Base-by-base conservation (phyloP, 2,113 vertebrate species). In the Sinocyclocheilus anshuiensis region DNA sequence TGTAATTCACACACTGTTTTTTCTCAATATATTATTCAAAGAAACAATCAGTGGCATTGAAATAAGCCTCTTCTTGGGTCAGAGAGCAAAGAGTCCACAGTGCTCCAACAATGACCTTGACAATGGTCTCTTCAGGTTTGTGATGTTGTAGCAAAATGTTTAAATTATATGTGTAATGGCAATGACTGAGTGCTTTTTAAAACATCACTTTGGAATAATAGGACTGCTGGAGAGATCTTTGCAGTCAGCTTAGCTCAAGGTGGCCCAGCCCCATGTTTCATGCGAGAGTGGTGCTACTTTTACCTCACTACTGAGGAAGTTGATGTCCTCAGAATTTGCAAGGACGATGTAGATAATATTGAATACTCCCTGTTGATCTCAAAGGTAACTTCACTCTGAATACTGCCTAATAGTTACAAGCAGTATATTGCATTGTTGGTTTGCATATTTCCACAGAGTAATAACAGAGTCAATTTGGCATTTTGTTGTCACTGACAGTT, bases 41-140 rank as follows among this genome's bases (percentile, higher is more conserved):
- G n/a, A n/a, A n/a, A n/a, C n/a, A n/a, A n/a, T n/a, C n/a, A n/a
- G n/a, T n/a, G n/a, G n/a, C n/a, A n/a, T 33, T 72, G 69, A 72
- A 39, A 72, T 22, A 42, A 9, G 36, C 18, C 69, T 72, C 16
- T 42, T 72, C 16, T 42, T 72, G 69, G 69, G 69, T 72, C 59
- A 61, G 59, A 61, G 59, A 61, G 59, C 22, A 61, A 61, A 61
- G 59, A 61, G 8, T 61, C 69, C 69, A 72, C 69, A 72, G 69
- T 72, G 39, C 18, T 72, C 33, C 69, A 72, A 72, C 69, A 72
- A 33, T 72, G 69, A 72, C 33, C 69, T 72, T 39, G 69, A 72
- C 33, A 72, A 72, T 72, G 69, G 69, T 36, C 16, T 72, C 33
- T 72, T 36, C 69, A 72, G 69, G 69, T 72, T 36, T 72, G 69